A percentile compares a stretch with the other conserved stretches of the same genome.
Evolutionary conservation across 2,888 invertebrate species (phyloP).

Genomic region (Drosophila heteroneura): DNA sequence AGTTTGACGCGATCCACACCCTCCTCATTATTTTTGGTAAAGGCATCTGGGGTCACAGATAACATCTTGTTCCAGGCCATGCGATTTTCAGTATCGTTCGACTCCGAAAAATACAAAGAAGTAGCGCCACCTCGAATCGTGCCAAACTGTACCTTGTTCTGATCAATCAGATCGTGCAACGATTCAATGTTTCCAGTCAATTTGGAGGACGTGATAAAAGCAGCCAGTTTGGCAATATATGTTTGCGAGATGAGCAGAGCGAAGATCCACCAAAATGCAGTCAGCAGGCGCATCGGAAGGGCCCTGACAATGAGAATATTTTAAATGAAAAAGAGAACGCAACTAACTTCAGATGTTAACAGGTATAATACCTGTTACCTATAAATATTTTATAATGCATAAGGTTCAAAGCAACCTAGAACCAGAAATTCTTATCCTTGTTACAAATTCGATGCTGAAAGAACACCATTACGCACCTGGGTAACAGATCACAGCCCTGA

Average conservation of each 20-base stretch:
- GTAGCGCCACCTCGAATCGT: constrained; percentile 95
- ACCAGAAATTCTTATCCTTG: background rate
- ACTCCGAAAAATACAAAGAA: constrained; percentile 94
- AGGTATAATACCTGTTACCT: background rate
- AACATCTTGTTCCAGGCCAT: constrained; percentile 96
- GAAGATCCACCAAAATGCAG: constrained; percentile 93
- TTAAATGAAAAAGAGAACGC: background rate
- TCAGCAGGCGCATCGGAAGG: constrained; percentile 91
- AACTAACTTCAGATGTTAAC: background rate
- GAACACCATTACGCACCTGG: constrained; percentile 87
- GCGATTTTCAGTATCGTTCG: constrained; percentile 93
- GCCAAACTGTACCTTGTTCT: constrained; percentile 97
- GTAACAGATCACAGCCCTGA: constrained; percentile 96
- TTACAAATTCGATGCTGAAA: background rate
- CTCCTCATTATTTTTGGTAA: constrained; percentile 91
- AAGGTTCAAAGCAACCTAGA: background rate
- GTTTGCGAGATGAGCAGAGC: constrained; percentile 92
- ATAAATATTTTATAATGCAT: background rate
- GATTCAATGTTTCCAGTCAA: constrained; percentile 95
- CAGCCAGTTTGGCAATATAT: constrained; percentile 97
- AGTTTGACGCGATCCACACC: constrained; percentile 93
- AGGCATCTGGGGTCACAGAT: constrained; percentile 91
- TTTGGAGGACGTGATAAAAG: constrained; percentile 95
- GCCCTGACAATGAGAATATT: constrained; percentile 86
- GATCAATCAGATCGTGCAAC: constrained; percentile 95